Percentiles rank a stretch among this genome's conserved stretches.
Conservation (phyloP, 2,888 invertebrate species). For the Pandemis corylana region DNA sequence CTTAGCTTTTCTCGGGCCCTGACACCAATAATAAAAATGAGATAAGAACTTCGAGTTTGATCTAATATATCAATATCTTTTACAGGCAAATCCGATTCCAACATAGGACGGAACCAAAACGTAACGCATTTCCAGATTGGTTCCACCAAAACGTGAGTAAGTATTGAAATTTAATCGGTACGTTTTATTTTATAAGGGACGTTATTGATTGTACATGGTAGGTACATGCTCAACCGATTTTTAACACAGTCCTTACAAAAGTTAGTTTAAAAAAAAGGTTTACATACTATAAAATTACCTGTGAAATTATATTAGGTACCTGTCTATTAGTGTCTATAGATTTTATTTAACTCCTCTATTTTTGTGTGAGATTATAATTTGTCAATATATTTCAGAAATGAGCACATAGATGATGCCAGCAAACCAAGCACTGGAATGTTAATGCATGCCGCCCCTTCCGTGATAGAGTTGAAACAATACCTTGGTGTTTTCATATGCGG, state of each 20-base stretch:
- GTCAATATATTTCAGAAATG: slow-evolving; percentile 47
- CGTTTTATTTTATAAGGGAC: neutral
- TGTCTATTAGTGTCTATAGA: no score
- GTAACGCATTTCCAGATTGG: slow-evolving; percentile 59
- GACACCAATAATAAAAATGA: neutral
- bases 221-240: neutral
- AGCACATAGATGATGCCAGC: slow-evolving; percentile 49
- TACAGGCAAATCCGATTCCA: slow-evolving; percentile 61
- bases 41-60: slow-evolving; percentile 14
- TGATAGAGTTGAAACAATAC: slow-evolving; percentile 70
- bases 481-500: slow-evolving; percentile 68
- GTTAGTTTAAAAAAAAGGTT: no score
- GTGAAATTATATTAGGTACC: no score
- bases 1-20: neutral
- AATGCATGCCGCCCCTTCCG: slow-evolving; percentile 54
- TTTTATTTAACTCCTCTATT: no score
- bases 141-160: slow-evolving; percentile 80
- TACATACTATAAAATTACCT: no score
- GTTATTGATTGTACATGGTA: neutral
- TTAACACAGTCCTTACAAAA: no score
- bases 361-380: neutral
- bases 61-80: slow-evolving; percentile 36
- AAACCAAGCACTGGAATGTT: slow-evolving; percentile 50
- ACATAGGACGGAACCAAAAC: slow-evolving; percentile 51
- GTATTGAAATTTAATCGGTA: slow-evolving; percentile 52